A percentile compares a stretch with the other conserved stretches of the same genome.
Evolutionary conservation across 2,888 invertebrate genomes (phyloP).

Genomic region (Papilio elwesi): DNA sequence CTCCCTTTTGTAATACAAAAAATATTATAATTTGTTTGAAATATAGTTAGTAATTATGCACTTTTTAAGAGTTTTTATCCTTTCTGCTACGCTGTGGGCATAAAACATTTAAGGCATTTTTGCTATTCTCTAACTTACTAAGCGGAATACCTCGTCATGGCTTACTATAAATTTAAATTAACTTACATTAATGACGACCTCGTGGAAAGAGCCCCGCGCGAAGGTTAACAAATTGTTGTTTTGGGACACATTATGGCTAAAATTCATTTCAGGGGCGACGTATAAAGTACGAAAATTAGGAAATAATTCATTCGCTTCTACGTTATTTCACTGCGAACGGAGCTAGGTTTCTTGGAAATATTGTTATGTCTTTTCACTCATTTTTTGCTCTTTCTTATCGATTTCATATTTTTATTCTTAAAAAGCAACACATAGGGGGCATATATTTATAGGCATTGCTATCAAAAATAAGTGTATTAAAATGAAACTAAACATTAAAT

Average conservation of each 20-base stretch:
- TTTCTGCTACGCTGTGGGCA: not conserved
- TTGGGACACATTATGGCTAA: conserved; percentile 39
- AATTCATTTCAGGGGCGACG: conserved; percentile 35
- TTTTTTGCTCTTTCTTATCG: not conserved
- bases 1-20: not conserved
- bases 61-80: not conserved
- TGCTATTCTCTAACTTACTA: conserved; percentile 22
- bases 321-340: conserved; percentile 26
- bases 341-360: not conserved
- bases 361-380: not conserved
- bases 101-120: conserved; percentile 17
- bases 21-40: not conserved
- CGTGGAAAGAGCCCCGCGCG: conserved; percentile 34
- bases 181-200: conserved; percentile 39
- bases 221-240: conserved; percentile 41
- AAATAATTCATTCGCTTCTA: conserved; percentile 37
- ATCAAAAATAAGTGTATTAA: no score
- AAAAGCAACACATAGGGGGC: no score
- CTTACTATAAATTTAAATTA: conserved; percentile 40
- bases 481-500: no score
- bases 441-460: no score
- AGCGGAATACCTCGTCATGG: conserved; percentile 10
- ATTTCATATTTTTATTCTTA: no score
- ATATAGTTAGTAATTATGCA: not conserved
- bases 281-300: conserved; percentile 36